phyloP scores from a whole-genome alignment of 2,113 vertebrate species.

The Anhinga rufa region DNA sequence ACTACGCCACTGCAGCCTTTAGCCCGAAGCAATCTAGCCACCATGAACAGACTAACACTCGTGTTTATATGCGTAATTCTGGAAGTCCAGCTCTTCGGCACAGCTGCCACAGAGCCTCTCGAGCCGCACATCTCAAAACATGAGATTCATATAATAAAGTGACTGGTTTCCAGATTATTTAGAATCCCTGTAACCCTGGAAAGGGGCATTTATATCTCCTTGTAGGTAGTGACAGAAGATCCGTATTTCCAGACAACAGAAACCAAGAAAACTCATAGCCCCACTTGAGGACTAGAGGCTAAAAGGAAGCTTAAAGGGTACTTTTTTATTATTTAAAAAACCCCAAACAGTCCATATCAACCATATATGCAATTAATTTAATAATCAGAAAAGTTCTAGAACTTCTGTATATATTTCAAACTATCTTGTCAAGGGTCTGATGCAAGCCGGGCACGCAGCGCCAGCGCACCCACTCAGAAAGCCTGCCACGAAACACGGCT shows the following conservation, averaged over 20 bases:
- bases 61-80: rapidly evolving
- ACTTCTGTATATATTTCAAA: neutral
- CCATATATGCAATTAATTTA: neutral
- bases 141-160: neutral
- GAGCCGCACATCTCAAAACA: neutral
- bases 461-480: neutral
- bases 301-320: neutral
- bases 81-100: neutral
- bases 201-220: neutral
- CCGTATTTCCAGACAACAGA: neutral
- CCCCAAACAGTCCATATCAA: neutral
- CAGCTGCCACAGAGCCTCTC: neutral
- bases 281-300: neutral
- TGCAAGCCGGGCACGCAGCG: neutral
- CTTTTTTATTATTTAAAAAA: neutral
- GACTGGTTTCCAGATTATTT: neutral
- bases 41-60: neutral
- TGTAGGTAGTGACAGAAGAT: neutral
- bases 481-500: neutral
- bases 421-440: neutral
- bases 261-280: neutral
- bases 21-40: neutral
- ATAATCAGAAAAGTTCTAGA: neutral
- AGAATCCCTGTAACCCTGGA: neutral
- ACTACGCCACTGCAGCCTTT: neutral